phyloP scores from a whole-genome alignment of 1,140 invertebrate species.

The Drosophila varians region DNA sequence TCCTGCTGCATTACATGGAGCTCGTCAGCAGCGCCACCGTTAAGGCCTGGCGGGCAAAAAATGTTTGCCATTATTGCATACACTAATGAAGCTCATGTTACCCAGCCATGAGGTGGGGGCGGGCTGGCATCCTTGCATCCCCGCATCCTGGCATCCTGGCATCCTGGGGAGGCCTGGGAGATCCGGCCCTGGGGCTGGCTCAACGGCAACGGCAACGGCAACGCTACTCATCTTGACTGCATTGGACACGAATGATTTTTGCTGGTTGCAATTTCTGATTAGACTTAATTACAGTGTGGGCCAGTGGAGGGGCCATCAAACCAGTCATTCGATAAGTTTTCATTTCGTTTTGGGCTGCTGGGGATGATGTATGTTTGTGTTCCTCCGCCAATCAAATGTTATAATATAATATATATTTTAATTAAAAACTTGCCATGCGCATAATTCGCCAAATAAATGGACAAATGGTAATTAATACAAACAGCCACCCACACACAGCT shows the following conservation, averaged over 20 bases:
- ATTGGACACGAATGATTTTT: slow-evolving; percentile 77
- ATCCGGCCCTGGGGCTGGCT: slow-evolving; percentile 40
- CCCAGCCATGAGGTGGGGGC: slow-evolving; percentile 20
- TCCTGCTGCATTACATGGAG: slow-evolving; percentile 42
- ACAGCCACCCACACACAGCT: slow-evolving; percentile 46
- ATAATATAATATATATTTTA: slow-evolving; percentile 72
- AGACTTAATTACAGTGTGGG: slow-evolving; percentile 79
- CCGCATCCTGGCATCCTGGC: too few relatives aligned
- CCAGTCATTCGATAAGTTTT: slow-evolving; percentile 76
- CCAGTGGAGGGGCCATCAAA: slow-evolving; percentile 61
- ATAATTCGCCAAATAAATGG: slow-evolving; percentile 78
- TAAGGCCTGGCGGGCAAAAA: slow-evolving; percentile 76
- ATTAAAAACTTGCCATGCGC: slow-evolving; percentile 79
- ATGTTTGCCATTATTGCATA: slow-evolving; percentile 82
- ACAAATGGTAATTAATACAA: slow-evolving; percentile 75
- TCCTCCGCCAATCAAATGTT: slow-evolving; percentile 64
- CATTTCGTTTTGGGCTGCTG: slow-evolving; percentile 38
- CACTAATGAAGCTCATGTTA: slow-evolving; percentile 82
- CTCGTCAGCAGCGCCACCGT: slow-evolving; percentile 37
- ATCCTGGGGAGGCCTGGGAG: slow-evolving; percentile 23
- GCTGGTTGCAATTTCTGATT: slow-evolving; percentile 81
- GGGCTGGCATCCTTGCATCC: not conserved
- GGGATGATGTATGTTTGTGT: slow-evolving; percentile 5
- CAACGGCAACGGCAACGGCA: slow-evolving; percentile 10
- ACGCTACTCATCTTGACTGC: slow-evolving; percentile 38